These are phyloP conservation scores for Todiramphus chloris DNA, from an alignment of 2,113 vertebrate species.

Conservation along the genomic window DNA sequence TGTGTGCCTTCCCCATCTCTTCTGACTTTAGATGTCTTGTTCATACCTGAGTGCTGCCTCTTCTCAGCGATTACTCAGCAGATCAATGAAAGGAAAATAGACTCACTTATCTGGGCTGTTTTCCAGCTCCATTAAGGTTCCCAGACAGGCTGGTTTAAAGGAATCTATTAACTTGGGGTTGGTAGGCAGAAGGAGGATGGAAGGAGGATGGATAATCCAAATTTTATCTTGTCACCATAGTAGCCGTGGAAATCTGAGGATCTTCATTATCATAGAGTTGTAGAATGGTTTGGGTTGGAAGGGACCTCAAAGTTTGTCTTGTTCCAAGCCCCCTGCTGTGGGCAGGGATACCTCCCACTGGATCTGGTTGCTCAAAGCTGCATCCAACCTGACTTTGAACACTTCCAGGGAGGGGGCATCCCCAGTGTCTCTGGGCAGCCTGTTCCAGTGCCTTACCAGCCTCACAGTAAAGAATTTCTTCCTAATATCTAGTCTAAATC, in stretches of 20 bases:
- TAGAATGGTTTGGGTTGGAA: background rate
- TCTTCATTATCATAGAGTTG: background rate
- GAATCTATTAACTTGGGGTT: background rate
- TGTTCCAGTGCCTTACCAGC: too few species aligned
- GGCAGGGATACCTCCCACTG: background rate
- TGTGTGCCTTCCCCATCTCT: background rate
- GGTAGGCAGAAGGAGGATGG: background rate
- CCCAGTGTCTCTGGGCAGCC: too few species aligned
- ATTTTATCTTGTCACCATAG: background rate
- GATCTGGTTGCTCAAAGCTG: background rate
- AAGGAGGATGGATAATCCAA: background rate
- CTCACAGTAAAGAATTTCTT: too few species aligned
- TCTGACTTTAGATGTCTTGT: background rate
- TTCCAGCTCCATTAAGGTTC: background rate
- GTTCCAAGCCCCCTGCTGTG: background rate
- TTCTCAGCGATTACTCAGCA: background rate
- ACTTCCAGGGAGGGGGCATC: too few species aligned
- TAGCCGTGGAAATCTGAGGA: background rate
- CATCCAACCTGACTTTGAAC: background rate
- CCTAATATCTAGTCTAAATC: too few species aligned
- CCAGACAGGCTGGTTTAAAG: background rate
- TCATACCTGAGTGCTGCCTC: background rate
- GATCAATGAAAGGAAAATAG: background rate
- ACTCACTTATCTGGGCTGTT: background rate
- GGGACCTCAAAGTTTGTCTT: background rate